Evolutionary conservation across 2,797 vertebrate genomes (phyloP), one percentile per base, ranked within the genome.

Genomic region (Austrolebias charrua): DNA sequence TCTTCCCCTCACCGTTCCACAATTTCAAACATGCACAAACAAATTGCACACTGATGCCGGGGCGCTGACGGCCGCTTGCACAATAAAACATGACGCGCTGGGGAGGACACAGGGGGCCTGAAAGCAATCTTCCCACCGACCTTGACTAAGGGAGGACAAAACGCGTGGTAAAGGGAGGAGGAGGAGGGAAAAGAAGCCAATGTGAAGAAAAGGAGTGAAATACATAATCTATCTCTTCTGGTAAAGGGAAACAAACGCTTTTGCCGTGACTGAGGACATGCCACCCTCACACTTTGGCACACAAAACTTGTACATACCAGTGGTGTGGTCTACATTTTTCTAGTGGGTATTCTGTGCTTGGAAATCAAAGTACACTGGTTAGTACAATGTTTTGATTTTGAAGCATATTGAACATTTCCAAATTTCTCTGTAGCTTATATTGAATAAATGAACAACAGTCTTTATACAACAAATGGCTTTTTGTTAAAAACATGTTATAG

Each of bases 101-200:
- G 61, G 57, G 79, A 86, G 89, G 90, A 88, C 85, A 86, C 86
- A 67, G 83, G 89, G 38, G 91, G 87, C 88, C 86, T 87, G 86
- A 91, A 91, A 89, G 88, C 91, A 91, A 93, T 93, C 90, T 92
- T 88, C 80, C 72, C 33, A 63, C 85, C 91, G 91, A 92, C 92
- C 92, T 93, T 92, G 89, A 89, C 78, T 80, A 40, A 71, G 83
- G 70, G 89, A 92, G 91, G 91, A 91, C 88, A 85, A 89, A 90
- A 76, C 35, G 56, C 44, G 70, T 74, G 85, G 75, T 82, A 78
- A 79, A 85, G 81, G 68, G 77, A 81, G 33, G 16, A 77, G 45
- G 16, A 77, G 45, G 79, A 83, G 76, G 63, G 74, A 76, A 19
- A 9, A 75, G 71, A 76, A 29, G 12, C 57, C 68, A 76, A 80